phyloP scores from a whole-genome alignment of 2,888 invertebrate species.

The Drosophila aldrichi region DNA sequence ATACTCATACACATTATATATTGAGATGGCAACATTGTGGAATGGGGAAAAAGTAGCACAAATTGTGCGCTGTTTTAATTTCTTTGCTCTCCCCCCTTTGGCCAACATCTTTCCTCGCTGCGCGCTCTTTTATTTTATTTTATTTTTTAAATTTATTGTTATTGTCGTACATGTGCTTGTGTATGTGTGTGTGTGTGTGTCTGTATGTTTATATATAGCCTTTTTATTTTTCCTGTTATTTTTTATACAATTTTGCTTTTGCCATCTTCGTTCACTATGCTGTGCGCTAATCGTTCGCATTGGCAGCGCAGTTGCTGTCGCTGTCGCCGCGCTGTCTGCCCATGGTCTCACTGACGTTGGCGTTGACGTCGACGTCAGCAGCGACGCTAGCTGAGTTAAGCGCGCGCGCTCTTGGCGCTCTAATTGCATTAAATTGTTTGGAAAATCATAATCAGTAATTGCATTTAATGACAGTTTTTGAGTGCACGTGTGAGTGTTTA shows the following conservation, averaged over 20 bases:
- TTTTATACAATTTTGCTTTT: constrained; percentile 51
- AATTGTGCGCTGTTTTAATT: constrained; percentile 82
- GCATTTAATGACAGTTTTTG: constrained; percentile 72
- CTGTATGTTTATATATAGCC: constrained; percentile 39
- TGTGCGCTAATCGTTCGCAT: constrained; percentile 71
- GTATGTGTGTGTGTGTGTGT: constrained; percentile 10
- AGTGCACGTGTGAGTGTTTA: constrained; percentile 43
- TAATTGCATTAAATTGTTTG: constrained; percentile 83
- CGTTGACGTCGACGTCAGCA: constrained; percentile 35
- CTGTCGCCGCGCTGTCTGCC: constrained; percentile 73
- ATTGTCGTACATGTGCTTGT: constrained; percentile 27
- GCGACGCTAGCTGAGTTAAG: constrained; percentile 17
- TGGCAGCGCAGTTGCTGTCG: constrained; percentile 61
- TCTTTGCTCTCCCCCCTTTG: constrained; percentile 53
- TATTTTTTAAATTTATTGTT: constrained; percentile 30
- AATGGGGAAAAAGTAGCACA: constrained; percentile 81
- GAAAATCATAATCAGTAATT: constrained; percentile 82
- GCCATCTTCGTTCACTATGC: constrained; percentile 60
- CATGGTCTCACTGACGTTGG: constrained; percentile 50
- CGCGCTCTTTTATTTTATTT: constrained; percentile 24
- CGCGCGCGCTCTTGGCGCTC: constrained; percentile 55
- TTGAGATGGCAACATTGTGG: constrained; percentile 65
- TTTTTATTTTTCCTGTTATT: constrained; percentile 71
- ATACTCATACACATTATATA: constrained; percentile 35
- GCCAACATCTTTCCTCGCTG: constrained; percentile 22